phyloP scores from a whole-genome alignment of 2,888 invertebrate genomes.

The Muscina levida region DNA sequence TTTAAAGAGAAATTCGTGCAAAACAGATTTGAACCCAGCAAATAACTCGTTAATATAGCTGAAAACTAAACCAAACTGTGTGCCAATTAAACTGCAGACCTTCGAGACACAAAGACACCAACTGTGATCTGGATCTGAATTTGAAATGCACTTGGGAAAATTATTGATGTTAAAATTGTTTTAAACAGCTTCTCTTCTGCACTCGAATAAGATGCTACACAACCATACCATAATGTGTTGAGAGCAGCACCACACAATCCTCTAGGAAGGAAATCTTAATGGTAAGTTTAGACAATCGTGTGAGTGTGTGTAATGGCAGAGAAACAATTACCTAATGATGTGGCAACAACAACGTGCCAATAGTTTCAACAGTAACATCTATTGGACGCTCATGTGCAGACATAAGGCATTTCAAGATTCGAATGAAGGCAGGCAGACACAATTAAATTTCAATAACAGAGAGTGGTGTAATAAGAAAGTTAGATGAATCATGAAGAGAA shows the following conservation, averaged over 20 bases:
- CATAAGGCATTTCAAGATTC: neutral
- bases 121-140: constrained; percentile 10
- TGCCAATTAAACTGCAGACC: neutral
- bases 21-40: too few relatives aligned
- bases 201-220: too few relatives aligned
- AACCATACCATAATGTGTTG: too few relatives aligned
- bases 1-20: too few relatives aligned
- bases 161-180: constrained; percentile 54
- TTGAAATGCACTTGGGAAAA: constrained; percentile 1
- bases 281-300: neutral
- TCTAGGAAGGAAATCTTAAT: too few relatives aligned
- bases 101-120: neutral
- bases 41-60: too few relatives aligned
- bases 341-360: constrained; percentile 38
- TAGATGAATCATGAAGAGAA: neutral
- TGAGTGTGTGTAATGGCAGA: constrained; percentile 35
- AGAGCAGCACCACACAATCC: too few relatives aligned
- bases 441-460: neutral
- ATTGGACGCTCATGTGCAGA: neutral
- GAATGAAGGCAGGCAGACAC: neutral
- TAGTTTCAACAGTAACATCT: neutral
- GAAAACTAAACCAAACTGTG: too few relatives aligned
- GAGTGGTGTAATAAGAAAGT: neutral
- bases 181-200: constrained; percentile 47
- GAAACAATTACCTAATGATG: constrained; percentile 63